Conservation (phyloP, 2,113 vertebrate genomes). For the Corythoichthys intestinalis region DNA sequence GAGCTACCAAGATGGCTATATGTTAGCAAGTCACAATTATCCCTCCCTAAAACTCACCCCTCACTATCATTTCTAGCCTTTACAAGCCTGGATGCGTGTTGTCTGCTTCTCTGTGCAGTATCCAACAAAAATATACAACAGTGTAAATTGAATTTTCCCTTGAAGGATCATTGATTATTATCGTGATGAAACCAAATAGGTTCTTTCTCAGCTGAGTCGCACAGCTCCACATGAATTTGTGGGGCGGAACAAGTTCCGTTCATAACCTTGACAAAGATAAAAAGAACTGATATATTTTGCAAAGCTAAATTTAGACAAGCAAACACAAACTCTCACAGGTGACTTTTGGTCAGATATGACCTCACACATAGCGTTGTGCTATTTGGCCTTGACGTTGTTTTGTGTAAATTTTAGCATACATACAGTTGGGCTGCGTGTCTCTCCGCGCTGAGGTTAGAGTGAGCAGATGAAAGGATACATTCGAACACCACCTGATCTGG, state of each 20-base stretch:
- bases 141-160: constrained; percentile 3
- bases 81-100: background rate
- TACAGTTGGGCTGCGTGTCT: constrained; percentile 10
- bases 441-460: background rate
- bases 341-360: background rate
- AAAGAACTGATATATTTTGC: background rate
- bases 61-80: background rate
- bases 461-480: constrained; percentile 88
- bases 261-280: background rate
- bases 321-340: background rate
- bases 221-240: background rate
- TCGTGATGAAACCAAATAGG: background rate
- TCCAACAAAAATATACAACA: background rate
- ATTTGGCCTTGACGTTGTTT: background rate
- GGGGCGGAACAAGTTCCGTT: background rate
- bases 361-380: background rate
- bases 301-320: background rate
- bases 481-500: constrained; percentile 88
- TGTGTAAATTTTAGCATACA: background rate
- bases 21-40: background rate
- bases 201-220: background rate
- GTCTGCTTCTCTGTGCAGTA: background rate
- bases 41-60: background rate
- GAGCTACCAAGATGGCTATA: background rate
- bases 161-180: constrained; percentile 3